Conservation (phyloP, 2,113 vertebrate species). For the Theristicus caerulescens region DNA sequence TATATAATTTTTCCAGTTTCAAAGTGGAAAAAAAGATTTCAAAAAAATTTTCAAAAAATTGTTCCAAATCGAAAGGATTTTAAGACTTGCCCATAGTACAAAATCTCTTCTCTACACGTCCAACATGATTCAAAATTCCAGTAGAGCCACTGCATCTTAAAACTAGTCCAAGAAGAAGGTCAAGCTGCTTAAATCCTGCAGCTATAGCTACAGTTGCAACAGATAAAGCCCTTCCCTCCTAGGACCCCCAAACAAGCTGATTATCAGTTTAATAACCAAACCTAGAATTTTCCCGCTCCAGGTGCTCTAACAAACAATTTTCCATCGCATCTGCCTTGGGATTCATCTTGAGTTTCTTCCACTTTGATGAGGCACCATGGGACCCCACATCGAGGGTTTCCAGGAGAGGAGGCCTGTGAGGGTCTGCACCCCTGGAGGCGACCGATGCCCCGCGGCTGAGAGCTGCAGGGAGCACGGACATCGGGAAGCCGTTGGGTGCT, state of each 20-base stretch:
- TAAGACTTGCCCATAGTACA: neutral
- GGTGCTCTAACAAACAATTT: neutral
- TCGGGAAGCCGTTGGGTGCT: no score
- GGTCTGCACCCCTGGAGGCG: no score
- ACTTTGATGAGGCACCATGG: neutral
- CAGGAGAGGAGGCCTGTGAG: neutral
- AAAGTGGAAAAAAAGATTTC: neutral
- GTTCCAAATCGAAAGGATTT: neutral
- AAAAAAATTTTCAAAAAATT: no score
- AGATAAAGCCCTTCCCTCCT: neutral
- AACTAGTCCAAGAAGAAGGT: neutral
- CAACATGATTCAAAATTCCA: neutral
- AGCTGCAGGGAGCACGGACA: fast-evolving
- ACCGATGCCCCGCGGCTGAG: neutral
- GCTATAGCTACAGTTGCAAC: neutral
- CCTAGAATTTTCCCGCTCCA: neutral
- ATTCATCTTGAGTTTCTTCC: neutral
- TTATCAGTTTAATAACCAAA: neutral
- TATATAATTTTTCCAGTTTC: neutral
- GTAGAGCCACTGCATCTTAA: neutral
- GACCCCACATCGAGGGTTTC: fast-evolving
- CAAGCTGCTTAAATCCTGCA: neutral
- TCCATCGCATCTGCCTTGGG: neutral
- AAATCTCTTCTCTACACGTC: neutral
- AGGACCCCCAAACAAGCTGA: neutral